Evolutionary conservation across 2,888 invertebrate species (phyloP).

Genomic region (Dryomyza anilis): DNA sequence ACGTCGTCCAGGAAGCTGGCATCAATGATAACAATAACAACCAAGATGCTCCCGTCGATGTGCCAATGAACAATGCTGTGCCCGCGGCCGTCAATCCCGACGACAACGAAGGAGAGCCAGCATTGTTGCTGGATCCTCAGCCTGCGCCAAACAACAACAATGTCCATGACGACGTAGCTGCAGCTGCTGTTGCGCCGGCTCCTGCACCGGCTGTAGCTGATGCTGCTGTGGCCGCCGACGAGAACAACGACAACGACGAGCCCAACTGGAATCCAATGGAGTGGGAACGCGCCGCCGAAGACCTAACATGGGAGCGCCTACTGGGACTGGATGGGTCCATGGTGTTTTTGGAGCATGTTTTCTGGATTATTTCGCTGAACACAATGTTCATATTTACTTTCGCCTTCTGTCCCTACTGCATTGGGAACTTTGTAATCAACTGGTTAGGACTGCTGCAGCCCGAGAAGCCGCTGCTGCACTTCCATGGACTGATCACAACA

Average conservation of each 20-base stretch:
- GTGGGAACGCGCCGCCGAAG: constrained; percentile 97
- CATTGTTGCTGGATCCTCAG: constrained; percentile 64
- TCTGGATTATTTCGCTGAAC: constrained; percentile 98
- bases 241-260: constrained; percentile 59
- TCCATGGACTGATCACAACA: constrained; percentile 91
- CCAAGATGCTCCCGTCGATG: constrained; percentile 49
- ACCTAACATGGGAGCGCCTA: constrained; percentile 96
- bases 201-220: constrained; percentile 68
- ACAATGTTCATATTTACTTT: constrained; percentile 96
- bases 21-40: constrained; percentile 62
- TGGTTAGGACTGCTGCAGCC: constrained; percentile 65
- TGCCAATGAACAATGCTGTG: constrained; percentile 54
- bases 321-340: constrained; percentile 95
- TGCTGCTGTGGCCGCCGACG: constrained; percentile 60
- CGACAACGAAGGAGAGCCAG: constrained; percentile 63
- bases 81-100: constrained; percentile 57
- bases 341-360: constrained; percentile 97
- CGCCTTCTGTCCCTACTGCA: constrained; percentile 95
- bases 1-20: constrained; percentile 26
- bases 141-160: constrained; percentile 58
- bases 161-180: constrained; percentile 52
- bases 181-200: constrained; percentile 63
- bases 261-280: constrained; percentile 98
- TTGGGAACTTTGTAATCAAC: constrained; percentile 84
- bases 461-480: constrained; percentile 71